These are phyloP conservation scores for Naja naja DNA, from an alignment of 2,113 vertebrate species.

Conservation along the genomic window DNA sequence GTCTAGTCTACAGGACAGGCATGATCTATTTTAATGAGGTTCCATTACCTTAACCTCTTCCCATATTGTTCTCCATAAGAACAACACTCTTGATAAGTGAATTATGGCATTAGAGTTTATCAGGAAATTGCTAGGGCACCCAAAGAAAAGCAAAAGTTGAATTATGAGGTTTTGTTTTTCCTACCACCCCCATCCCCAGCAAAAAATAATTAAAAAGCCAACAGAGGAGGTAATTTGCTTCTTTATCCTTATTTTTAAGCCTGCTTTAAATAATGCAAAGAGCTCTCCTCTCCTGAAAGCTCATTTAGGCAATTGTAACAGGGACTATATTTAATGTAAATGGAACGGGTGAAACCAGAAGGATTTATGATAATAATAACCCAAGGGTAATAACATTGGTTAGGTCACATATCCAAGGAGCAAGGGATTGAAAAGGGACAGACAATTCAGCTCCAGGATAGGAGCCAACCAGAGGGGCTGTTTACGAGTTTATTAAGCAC, in stretches of 20 bases:
- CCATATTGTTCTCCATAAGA: not conserved
- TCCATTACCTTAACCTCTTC: not conserved
- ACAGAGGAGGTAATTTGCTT: constrained; percentile 7
- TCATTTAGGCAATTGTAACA: constrained; percentile 55
- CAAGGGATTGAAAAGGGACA: constrained; percentile 47
- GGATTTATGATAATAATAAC: constrained; percentile 66
- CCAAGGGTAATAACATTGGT: constrained; percentile 53
- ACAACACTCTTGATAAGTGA: not conserved
- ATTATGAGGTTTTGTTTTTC: constrained; percentile 4
- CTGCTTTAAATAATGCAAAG: constrained; percentile 52
- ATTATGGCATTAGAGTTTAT: not conserved
- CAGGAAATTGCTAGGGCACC: not conserved
- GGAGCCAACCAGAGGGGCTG: not conserved
- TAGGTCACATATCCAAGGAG: constrained; percentile 59
- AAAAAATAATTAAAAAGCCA: not conserved
- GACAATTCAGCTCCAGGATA: constrained; percentile 52
- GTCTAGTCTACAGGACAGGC: not conserved
- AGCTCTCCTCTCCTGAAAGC: constrained; percentile 51
- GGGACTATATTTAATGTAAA: constrained; percentile 60
- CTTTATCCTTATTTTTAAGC: constrained; percentile 17
- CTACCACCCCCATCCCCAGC: not conserved
- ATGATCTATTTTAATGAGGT: not conserved
- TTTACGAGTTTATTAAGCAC: constrained; percentile 56
- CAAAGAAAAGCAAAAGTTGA: not conserved
- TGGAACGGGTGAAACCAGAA: constrained; percentile 50